Evolutionary conservation across 2,888 invertebrate genomes (phyloP).

Genomic region (Harpagoxenus sublaevis): DNA sequence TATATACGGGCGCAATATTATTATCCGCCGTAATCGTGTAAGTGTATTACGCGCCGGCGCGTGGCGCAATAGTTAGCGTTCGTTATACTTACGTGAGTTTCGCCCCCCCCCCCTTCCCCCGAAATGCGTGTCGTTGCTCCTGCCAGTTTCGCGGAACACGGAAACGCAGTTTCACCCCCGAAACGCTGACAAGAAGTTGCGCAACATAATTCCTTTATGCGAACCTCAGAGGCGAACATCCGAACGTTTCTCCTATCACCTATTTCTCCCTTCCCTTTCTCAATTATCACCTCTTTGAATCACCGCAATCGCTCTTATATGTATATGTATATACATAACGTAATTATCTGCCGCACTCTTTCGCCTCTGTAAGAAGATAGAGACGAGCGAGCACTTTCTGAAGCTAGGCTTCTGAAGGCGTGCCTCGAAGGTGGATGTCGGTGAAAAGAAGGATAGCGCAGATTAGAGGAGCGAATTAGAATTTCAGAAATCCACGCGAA

Average conservation of each 20-base stretch:
- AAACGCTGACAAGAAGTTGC: not conserved
- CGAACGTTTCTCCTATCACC: not conserved
- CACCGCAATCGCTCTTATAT: not conserved
- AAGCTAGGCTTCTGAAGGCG: not conserved
- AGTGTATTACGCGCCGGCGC: constrained; percentile 42
- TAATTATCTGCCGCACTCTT: constrained; percentile 4
- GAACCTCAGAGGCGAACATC: not conserved
- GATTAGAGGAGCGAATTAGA: constrained; percentile 76
- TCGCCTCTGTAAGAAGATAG: not conserved
- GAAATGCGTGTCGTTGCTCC: constrained; percentile 14
- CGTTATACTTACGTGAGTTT: constrained; percentile 39
- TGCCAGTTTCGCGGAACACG: not conserved
- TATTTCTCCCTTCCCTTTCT: not conserved
- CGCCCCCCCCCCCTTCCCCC: not conserved
- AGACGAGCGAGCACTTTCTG: constrained; percentile 8
- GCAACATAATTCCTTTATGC: not conserved
- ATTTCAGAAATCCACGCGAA: constrained; percentile 78
- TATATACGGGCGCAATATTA: constrained; percentile 53
- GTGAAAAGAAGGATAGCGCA: constrained; percentile 50
- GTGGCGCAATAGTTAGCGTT: constrained; percentile 33
- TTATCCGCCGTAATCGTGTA: constrained; percentile 53
- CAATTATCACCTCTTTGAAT: not conserved
- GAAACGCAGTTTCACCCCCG: constrained; percentile 8
- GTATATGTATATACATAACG: not conserved
- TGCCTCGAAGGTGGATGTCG: not conserved